Evolutionary conservation across 2,797 vertebrate genomes (phyloP).

Genomic region (Champsocephalus esox): DNA sequence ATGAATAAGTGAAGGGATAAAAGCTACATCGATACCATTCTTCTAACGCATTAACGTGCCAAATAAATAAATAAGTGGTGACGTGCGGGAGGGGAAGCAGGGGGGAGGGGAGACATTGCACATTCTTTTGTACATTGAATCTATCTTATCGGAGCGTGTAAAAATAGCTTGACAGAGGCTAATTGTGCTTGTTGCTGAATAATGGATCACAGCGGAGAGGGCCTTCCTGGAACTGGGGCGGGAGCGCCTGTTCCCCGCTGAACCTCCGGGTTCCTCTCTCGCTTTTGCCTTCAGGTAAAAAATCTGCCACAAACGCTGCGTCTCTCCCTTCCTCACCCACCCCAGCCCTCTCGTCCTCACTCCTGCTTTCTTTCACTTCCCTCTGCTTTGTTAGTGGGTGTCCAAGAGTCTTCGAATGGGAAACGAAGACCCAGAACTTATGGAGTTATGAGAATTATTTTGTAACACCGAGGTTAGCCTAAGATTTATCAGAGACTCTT

Average conservation of each 20-base stretch:
- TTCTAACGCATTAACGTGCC: slow-evolving; percentile 80
- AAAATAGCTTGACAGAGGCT: slow-evolving; percentile 83
- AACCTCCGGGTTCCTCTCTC: slow-evolving; percentile 79
- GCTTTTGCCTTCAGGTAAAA: slow-evolving; percentile 85
- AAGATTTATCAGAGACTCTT: not conserved
- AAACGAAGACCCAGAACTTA: slow-evolving; percentile 11
- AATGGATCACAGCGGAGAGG: slow-evolving; percentile 84
- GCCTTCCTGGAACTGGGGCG: slow-evolving; percentile 84
- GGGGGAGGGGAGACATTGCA: slow-evolving; percentile 38
- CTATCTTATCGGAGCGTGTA: slow-evolving; percentile 80
- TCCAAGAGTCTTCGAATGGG: slow-evolving; percentile 20
- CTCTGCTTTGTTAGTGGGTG: slow-evolving; percentile 1
- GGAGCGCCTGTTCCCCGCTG: slow-evolving; percentile 75
- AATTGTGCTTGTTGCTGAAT: slow-evolving; percentile 88
- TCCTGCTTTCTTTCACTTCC: slow-evolving; percentile 22
- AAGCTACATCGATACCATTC: slow-evolving; percentile 83
- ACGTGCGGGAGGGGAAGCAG: slow-evolving; percentile 46
- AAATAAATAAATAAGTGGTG: slow-evolving; percentile 85
- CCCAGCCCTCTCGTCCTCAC: slow-evolving; percentile 10
- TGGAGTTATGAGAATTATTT: not conserved
- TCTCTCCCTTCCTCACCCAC: slow-evolving; percentile 12
- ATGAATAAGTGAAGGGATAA: slow-evolving; percentile 85
- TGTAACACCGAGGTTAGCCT: too few species aligned
- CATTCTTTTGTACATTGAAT: slow-evolving; percentile 82
- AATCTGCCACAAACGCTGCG: slow-evolving; percentile 75